Evolutionary conservation across 2,113 vertebrate species (phyloP).

Genomic region (Siniperca knerii): DNA sequence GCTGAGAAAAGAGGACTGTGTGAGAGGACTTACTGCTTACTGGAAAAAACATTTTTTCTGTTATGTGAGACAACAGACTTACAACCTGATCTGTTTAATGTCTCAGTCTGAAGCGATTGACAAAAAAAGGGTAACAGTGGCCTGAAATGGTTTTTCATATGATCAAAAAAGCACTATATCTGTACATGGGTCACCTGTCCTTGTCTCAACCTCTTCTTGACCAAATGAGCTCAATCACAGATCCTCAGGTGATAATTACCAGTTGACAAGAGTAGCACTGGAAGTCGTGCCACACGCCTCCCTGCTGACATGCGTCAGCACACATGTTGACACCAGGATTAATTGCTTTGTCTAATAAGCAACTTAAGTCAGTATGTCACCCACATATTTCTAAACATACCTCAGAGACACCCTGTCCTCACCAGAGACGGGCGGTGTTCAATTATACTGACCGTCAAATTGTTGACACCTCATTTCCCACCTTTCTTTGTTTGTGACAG

Average conservation of each 20-base stretch:
- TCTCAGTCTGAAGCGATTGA: not conserved
- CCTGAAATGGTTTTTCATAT: not conserved
- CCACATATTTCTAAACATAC: constrained; percentile 75
- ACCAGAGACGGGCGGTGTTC: constrained; percentile 40
- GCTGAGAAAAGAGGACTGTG: constrained; percentile 18
- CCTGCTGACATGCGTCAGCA: constrained; percentile 59
- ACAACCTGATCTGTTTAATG: constrained; percentile 4
- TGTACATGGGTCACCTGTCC: constrained; percentile 5
- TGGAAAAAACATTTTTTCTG: not conserved
- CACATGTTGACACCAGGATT: constrained; percentile 67
- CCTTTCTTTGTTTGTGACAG: constrained; percentile 46
- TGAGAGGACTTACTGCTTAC: constrained; percentile 13
- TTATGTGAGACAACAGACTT: not conserved
- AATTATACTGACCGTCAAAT: constrained; percentile 55
- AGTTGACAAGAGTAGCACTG: constrained; percentile 55
- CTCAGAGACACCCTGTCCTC: constrained; percentile 51
- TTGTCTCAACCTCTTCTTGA: constrained; percentile 2
- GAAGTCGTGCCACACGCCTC: constrained; percentile 57
- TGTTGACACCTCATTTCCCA: constrained; percentile 56
- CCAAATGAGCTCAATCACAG: constrained; percentile 54
- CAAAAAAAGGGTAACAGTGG: not conserved
- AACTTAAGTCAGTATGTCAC: constrained; percentile 54
- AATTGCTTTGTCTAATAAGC: constrained; percentile 70
- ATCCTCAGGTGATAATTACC: constrained; percentile 67
- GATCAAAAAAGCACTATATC: not conserved